These are phyloP conservation scores for Lithobius niger DNA, from an alignment of 1,140 invertebrate species.

Conservation along the genomic window DNA sequence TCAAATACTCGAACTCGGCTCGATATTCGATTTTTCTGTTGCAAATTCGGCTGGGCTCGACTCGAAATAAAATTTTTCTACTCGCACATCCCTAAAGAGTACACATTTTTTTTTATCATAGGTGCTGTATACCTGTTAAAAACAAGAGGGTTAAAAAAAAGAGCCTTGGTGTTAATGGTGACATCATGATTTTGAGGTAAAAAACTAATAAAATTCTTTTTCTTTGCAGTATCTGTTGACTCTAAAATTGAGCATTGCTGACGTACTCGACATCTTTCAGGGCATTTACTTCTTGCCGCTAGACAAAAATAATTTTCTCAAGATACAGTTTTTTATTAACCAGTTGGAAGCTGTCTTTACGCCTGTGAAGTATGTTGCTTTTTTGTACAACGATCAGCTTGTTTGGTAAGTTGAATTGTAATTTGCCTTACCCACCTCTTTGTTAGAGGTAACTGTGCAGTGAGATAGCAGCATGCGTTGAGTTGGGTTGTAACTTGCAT, in stretches of 20 bases:
- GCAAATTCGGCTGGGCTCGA: too few relatives aligned
- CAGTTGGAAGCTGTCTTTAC: conserved; percentile 62
- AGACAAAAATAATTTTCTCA: conserved; percentile 71
- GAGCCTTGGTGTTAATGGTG: too few relatives aligned
- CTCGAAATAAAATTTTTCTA: too few relatives aligned
- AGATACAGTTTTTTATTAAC: conserved; percentile 79
- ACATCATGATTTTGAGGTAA: too few relatives aligned
- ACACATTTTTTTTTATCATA: too few relatives aligned
- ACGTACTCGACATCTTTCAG: conserved; percentile 73
- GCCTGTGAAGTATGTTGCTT: conserved; percentile 60
- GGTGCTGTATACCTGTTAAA: too few relatives aligned
- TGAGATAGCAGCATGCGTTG: background rate
- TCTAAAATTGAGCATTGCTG: conserved; percentile 53
- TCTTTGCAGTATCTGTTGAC: conserved; percentile 57
- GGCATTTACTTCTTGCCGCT: conserved; percentile 80
- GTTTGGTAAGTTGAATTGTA: conserved; percentile 67
- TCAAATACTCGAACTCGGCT: too few relatives aligned
- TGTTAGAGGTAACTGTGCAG: background rate
- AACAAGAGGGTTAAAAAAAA: too few relatives aligned
- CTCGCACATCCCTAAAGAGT: too few relatives aligned
- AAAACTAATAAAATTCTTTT: conserved; percentile 41
- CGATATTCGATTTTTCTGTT: too few relatives aligned
- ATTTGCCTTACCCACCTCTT: too few relatives aligned
- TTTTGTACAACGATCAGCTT: conserved; percentile 77
- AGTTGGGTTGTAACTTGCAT: conserved; percentile 12